Conservation (phyloP, 2,888 invertebrate species). For the Synergus gifuensis region DNA sequence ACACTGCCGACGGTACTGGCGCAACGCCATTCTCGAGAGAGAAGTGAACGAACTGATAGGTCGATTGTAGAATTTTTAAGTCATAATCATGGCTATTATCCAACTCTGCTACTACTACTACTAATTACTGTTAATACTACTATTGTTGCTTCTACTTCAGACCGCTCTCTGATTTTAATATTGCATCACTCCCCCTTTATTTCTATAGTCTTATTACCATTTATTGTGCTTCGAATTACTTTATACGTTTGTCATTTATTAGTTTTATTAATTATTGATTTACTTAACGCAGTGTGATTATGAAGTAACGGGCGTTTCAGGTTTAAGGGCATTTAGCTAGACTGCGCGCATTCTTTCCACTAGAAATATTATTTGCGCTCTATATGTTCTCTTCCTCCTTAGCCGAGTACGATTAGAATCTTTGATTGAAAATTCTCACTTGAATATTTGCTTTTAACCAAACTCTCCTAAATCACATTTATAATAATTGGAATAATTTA, state of each 20-base stretch:
- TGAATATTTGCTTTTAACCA: background rate
- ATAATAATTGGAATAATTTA: background rate
- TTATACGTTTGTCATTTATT: constrained; percentile 31
- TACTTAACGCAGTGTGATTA: constrained; percentile 40
- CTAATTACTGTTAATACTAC: constrained; percentile 50
- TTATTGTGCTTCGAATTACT: constrained; percentile 32
- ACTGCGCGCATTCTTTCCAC: constrained; percentile 14
- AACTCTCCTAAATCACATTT: background rate
- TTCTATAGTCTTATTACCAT: background rate
- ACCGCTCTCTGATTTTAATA: constrained; percentile 18
- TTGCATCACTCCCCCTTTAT: background rate
- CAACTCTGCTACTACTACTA: constrained; percentile 54
- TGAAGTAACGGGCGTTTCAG: constrained; percentile 32
- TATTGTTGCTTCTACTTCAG: constrained; percentile 46
- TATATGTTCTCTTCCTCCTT: background rate
- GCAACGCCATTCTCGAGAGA: constrained; percentile 17
- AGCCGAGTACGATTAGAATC: constrained; percentile 20
- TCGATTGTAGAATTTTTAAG: constrained; percentile 33
- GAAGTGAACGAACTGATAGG: constrained; percentile 15
- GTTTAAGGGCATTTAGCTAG: constrained; percentile 36
- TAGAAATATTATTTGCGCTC: constrained; percentile 14
- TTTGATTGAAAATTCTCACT: background rate
- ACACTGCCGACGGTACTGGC: constrained; percentile 44
- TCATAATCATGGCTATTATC: constrained; percentile 56
- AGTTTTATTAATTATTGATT: constrained; percentile 24